Evolutionary conservation across 2,113 vertebrate genomes (phyloP), one percentile per base, ranked within the genome.

Genomic region (Cebus imitator): DNA sequence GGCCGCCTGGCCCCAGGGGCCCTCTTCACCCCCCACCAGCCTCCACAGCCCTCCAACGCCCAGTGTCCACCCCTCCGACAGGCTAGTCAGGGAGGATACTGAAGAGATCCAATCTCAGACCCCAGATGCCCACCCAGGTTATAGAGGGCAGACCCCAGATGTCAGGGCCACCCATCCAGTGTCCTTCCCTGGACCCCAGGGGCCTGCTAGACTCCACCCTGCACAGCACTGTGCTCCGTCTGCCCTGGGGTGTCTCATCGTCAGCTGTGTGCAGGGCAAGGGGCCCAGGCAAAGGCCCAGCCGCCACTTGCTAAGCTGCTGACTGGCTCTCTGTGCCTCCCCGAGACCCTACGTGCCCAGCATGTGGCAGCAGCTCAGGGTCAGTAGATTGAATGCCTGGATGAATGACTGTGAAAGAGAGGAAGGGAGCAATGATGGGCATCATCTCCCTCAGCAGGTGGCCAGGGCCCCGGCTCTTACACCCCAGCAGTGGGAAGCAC

Each of bases 281-380:
- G 21, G 35, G 1, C n/a, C 45, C 70, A 18, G 37, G 20, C 8
- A 8, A 58, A 52, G 32, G 5, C 52, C 30, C 40, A 13, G 23
- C 6, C n/a, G 10, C 35, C 16, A 35, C 32, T 5, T 6, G 21
- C 52, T 92, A 40, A 76, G 3, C 35, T 9, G 0, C 50, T 17
- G 25, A 11, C 52, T 8, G 10, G 81, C n/a, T 35, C 32, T 18
- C 55, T 30, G 7, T 16, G 27, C 43, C 75, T 43, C 20, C 27
- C 5, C 14, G 0, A 5, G 66, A 17, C 3, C 32, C n/a, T 0
- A 1, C 0, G 4, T 37, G 82, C 12, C 32, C 43, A 35, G 14
- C 58, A 18, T 6, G 48, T 30, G 23, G 21, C 18, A 66, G 43
- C 8, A 1, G 43, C 43, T 80, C 25, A 2, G 6, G 45, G 25